Conservation (phyloP, 2,888 invertebrate species). For the Andrena chrysosceles region DNA sequence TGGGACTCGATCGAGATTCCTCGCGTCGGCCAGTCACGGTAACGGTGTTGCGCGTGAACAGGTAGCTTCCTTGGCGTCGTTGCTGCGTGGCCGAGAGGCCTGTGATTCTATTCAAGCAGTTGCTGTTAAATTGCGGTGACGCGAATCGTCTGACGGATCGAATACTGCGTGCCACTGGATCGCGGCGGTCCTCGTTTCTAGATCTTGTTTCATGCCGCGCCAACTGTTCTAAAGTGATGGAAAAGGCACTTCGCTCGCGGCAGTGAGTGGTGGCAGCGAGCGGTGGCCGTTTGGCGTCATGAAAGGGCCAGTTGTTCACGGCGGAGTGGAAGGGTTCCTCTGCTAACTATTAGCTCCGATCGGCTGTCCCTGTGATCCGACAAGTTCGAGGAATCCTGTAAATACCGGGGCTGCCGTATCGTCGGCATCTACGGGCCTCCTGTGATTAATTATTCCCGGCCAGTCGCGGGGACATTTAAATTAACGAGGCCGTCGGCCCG, state of each 20-base stretch:
- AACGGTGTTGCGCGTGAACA: constrained; percentile 49
- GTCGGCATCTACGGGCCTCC: constrained; percentile 28
- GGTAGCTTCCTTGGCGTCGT: constrained; percentile 16
- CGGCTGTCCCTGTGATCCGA: constrained; percentile 37
- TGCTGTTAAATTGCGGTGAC: no score
- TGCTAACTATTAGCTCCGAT: constrained; percentile 33
- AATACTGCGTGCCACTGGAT: no score
- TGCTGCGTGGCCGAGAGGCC: not conserved
- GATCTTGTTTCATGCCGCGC: no score
- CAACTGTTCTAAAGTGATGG: no score
- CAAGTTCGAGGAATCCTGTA: constrained; percentile 55
- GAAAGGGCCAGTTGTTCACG: constrained; percentile 27
- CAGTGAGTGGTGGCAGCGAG: not conserved
- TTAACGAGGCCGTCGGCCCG: constrained; percentile 51
- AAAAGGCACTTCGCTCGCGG: not conserved
- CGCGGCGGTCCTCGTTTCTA: no score
- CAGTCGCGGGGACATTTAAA: constrained; percentile 52
- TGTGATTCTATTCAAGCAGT: no score
- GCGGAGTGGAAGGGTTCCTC: not conserved
- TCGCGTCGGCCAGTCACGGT: not conserved
- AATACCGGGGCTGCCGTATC: constrained; percentile 39
- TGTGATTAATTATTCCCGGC: constrained; percentile 62
- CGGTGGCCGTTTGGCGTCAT: not conserved
- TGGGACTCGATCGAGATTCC: constrained; percentile 44
- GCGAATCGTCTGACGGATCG: no score